phyloP scores from a whole-genome alignment of 2,113 vertebrate species.

The Platysternon megacephalum region DNA sequence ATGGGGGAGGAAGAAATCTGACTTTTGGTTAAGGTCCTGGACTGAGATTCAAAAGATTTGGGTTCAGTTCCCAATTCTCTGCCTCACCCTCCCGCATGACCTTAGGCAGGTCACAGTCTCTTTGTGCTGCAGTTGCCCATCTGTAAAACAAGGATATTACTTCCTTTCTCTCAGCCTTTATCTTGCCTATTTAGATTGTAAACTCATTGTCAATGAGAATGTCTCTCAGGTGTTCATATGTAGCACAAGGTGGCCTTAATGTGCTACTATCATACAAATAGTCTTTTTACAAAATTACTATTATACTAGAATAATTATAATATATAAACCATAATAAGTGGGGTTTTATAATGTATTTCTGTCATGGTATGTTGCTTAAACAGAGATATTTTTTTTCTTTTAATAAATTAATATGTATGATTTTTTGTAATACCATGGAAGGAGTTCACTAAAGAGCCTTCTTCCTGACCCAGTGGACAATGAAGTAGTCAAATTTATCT shows the following conservation, averaged over 20 bases:
- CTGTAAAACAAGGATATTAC: too few species aligned
- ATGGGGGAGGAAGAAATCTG: neutral
- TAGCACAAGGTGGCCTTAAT: neutral
- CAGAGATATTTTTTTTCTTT: neutral
- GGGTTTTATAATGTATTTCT: neutral
- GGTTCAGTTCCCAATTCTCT: neutral
- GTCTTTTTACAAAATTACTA: too few species aligned
- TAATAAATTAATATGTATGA: neutral
- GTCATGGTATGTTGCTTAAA: neutral
- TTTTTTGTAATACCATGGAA: neutral
- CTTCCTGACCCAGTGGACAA: neutral
- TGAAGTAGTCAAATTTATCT: neutral
- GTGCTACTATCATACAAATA: neutral
- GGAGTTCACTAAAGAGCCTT: neutral
- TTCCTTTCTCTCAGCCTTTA: neutral
- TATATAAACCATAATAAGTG: neutral
- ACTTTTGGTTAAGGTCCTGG: neutral
- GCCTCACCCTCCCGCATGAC: neutral
- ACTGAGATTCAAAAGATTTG: neutral
- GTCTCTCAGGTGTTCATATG: too few species aligned
- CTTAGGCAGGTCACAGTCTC: neutral
- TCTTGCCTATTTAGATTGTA: neutral
- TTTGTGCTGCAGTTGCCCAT: neutral
- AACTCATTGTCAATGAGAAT: neutral
- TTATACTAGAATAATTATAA: too few species aligned